Conservation (phyloP, 2,888 invertebrate species). For the Scelioninae gen. 2 region DNA sequence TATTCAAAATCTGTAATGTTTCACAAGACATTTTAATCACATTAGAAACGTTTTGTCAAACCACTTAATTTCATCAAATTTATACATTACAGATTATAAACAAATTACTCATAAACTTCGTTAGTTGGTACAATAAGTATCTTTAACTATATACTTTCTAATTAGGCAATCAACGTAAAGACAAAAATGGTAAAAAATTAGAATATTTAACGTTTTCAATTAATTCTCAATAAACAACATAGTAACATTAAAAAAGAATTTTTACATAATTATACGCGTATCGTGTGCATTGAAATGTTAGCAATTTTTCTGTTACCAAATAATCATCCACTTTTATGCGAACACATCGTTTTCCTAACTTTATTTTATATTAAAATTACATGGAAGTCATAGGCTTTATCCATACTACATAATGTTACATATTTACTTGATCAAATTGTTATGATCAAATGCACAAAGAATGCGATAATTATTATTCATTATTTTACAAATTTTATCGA, state of each 20-base stretch:
- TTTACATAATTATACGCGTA: conserved; percentile 16
- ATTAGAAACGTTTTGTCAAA: conserved; percentile 12
- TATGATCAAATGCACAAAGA: conserved; percentile 14
- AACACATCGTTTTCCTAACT: conserved; percentile 33
- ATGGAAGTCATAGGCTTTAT: conserved; percentile 51
- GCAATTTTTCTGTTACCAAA: conserved; percentile 23
- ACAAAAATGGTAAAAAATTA: conserved; percentile 13
- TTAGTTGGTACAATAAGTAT: conserved; percentile 26
- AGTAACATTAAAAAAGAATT: conserved; percentile 16
- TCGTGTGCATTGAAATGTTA: conserved; percentile 38
- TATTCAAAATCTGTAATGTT: conserved; percentile 37
- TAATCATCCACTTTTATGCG: conserved; percentile 15
- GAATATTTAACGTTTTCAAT: conserved; percentile 11
- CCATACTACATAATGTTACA: conserved; percentile 27
- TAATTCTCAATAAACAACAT: conserved; percentile 18
- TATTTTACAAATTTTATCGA: conserved; percentile 5
- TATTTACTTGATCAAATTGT: conserved; percentile 29
- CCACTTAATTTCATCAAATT: not conserved
- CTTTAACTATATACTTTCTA: conserved; percentile 16
- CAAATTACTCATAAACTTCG: conserved; percentile 13
- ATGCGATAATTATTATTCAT: conserved; percentile 1
- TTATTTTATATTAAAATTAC: conserved; percentile 51
- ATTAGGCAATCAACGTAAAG: conserved; percentile 27
- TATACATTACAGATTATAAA: conserved; percentile 38
- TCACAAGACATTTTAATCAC: conserved; percentile 37